phyloP scores from a whole-genome alignment of 2,113 vertebrate genomes.

The Zootoca vivipara region DNA sequence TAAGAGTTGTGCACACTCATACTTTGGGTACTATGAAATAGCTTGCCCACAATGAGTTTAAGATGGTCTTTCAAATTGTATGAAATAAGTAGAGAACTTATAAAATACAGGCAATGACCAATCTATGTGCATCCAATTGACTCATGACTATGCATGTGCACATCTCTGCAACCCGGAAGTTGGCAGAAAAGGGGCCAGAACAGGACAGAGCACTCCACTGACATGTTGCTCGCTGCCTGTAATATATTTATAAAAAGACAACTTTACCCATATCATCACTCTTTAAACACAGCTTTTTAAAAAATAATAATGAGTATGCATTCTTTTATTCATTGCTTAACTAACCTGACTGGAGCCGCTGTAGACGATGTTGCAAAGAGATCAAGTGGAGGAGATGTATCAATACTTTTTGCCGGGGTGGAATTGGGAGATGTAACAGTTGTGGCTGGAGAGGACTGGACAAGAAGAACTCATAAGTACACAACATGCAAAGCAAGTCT shows the following conservation, averaged over 20 bases:
- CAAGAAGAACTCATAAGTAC: conserved; percentile 53
- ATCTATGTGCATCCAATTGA: too few species aligned
- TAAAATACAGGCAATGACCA: neutral
- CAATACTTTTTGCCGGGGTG: conserved; percentile 91
- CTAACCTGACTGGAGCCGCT: conserved; percentile 77
- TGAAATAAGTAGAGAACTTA: neutral
- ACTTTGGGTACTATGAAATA: neutral
- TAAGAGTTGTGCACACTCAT: neutral
- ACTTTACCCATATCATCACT: too few species aligned
- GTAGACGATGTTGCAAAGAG: conserved; percentile 86
- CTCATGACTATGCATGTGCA: too few species aligned
- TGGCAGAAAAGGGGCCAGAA: too few species aligned
- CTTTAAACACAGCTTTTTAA: neutral
- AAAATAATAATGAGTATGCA: neutral
- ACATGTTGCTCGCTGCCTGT: too few species aligned
- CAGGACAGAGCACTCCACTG: too few species aligned
- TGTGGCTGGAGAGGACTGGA: conserved; percentile 86
- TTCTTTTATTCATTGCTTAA: conserved; percentile 6
- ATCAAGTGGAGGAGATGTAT: conserved; percentile 89
- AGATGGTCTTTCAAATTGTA: neutral
- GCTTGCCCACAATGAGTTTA: too few species aligned
- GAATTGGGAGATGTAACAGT: conserved; percentile 89
- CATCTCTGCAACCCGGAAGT: too few species aligned
- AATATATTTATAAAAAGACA: neutral
- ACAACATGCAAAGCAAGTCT: neutral